These are phyloP conservation scores for Tokudaia tokunoshimensis DNA, from an alignment of 2,797 vertebrate genomes.

Conservation along the genomic window DNA sequence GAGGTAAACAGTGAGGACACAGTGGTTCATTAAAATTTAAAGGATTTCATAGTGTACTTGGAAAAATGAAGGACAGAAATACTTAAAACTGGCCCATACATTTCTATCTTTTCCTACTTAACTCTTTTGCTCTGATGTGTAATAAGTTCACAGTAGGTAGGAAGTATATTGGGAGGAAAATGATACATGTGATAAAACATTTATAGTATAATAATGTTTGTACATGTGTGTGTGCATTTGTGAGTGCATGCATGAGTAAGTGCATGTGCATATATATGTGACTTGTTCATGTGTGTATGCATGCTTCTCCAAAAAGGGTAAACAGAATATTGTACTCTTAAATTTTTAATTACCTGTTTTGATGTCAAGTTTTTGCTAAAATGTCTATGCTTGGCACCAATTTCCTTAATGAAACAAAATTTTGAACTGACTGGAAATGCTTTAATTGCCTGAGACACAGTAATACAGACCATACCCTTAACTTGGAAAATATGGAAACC, in stretches of 20 bases:
- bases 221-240: background rate
- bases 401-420: constrained; percentile 10
- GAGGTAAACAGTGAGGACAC: background rate
- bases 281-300: background rate
- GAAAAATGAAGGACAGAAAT: background rate
- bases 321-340: background rate
- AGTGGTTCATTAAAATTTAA: background rate
- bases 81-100: too few relatives aligned
- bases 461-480: background rate
- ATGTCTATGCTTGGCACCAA: background rate
- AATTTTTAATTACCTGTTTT: background rate
- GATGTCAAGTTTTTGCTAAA: background rate
- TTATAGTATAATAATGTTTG: background rate
- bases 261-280: too few relatives aligned
- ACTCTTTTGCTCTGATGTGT: background rate
- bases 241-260: background rate
- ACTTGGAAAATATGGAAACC: background rate
- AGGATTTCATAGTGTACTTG: background rate
- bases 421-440: background rate
- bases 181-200: background rate
- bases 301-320: background rate
- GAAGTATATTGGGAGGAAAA: background rate
- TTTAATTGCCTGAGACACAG: background rate
- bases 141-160: background rate
- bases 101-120: background rate